Conservation (phyloP, 2,797 vertebrate genomes). For the Neosilurus mollespiculum region DNA sequence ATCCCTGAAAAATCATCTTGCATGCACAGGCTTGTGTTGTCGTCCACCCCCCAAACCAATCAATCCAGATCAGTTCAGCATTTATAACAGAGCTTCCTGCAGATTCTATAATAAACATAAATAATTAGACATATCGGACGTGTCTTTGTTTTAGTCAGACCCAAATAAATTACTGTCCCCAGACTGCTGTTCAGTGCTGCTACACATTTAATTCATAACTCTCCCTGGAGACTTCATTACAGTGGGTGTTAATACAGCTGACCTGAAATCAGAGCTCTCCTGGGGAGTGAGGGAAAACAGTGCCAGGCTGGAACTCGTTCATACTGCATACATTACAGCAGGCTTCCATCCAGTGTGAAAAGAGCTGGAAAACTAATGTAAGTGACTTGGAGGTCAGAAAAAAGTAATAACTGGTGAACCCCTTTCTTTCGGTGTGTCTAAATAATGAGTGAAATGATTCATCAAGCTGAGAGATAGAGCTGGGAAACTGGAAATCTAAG, state of each 20-base stretch:
- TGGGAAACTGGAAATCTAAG: background rate
- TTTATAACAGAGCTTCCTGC: background rate
- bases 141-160: conserved; percentile 15
- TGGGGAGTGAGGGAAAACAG: conserved; percentile 20
- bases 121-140: background rate
- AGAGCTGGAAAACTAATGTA: background rate
- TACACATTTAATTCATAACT: conserved; percentile 22
- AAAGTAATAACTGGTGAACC: conserved; percentile 5
- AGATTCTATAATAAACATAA: background rate
- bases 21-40: background rate
- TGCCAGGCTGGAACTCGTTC: background rate
- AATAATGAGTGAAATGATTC: background rate
- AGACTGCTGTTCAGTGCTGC: conserved; percentile 18
- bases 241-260: conserved; percentile 46
- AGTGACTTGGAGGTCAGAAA: conserved; percentile 1
- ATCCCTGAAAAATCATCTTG: background rate
- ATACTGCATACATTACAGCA: conserved; percentile 30
- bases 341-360: conserved; percentile 10
- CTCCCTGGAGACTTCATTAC: conserved; percentile 44
- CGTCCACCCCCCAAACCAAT: background rate
- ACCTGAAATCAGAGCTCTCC: conserved; percentile 41
- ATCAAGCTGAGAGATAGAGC: background rate
- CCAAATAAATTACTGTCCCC: conserved; percentile 25
- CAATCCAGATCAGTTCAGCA: background rate
- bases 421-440: background rate